Evolutionary conservation across 2,113 vertebrate species (phyloP).

Genomic region (Acanthisitta chloris): DNA sequence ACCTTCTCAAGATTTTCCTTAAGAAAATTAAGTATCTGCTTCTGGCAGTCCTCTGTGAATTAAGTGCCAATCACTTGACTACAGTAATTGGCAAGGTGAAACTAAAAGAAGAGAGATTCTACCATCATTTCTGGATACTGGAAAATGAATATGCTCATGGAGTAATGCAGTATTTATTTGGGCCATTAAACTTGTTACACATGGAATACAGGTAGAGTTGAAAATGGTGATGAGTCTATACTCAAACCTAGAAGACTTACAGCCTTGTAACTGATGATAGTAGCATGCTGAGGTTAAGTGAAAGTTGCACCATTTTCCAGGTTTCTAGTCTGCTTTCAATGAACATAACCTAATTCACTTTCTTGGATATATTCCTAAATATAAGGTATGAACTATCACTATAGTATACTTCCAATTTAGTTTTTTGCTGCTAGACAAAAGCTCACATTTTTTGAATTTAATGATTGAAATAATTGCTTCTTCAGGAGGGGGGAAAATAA

Average conservation of each 20-base stretch:
- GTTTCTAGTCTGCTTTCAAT: background rate
- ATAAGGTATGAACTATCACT: background rate
- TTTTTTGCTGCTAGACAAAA: background rate
- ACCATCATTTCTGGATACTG: background rate
- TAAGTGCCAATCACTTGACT: background rate
- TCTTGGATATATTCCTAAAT: background rate
- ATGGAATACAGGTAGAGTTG: background rate
- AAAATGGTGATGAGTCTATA: background rate
- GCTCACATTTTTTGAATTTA: background rate
- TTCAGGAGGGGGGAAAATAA: background rate
- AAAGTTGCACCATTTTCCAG: background rate
- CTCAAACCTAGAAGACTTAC: background rate
- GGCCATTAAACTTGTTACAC: background rate
- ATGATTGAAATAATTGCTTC: background rate
- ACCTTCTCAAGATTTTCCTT: background rate
- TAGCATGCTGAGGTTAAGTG: background rate
- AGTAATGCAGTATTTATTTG: background rate
- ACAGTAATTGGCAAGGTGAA: background rate
- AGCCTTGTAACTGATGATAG: background rate
- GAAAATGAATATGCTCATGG: background rate
- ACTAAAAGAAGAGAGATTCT: background rate
- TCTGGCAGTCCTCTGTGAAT: background rate
- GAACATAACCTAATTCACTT: background rate
- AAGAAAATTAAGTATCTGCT: background rate
- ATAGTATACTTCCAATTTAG: background rate